phyloP scores from a whole-genome alignment of 2,113 vertebrate species.

The Cynoglossus semilaevis region DNA sequence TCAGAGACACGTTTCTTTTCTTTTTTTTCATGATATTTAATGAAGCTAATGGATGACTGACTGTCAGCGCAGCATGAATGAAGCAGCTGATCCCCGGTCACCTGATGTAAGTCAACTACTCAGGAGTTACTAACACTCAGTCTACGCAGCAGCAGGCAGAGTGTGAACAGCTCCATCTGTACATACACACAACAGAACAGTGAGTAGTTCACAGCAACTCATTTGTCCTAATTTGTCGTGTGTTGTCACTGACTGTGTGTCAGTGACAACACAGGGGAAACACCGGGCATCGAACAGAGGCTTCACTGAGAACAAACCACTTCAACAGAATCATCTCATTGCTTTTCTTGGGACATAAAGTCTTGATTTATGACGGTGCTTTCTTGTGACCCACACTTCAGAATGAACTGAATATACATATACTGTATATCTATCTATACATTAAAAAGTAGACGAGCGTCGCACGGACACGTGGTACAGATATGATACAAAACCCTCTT shows the following conservation, averaged over 20 bases:
- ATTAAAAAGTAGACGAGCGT: no score
- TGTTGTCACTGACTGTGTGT: background rate
- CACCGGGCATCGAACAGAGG: no score
- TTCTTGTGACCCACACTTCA: no score
- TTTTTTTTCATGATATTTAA: background rate
- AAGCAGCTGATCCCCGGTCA: constrained; percentile 7
- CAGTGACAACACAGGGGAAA: background rate
- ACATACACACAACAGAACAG: background rate
- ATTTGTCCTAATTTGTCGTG: background rate
- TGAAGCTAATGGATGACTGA: constrained; percentile 12
- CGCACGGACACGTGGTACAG: no score
- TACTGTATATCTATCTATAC: no score
- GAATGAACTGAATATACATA: no score
- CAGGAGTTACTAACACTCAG: background rate
- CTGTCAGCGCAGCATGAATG: constrained; percentile 9
- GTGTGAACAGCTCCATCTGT: constrained; percentile 11
- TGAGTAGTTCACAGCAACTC: background rate
- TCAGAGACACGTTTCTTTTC: no score
- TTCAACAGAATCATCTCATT: no score
- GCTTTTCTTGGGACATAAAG: no score
- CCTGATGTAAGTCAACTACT: background rate
- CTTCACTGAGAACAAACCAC: no score
- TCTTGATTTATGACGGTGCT: no score
- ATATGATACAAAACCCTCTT: no score
- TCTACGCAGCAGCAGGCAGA: background rate